phyloP scores from a whole-genome alignment of 2,888 invertebrate genomes.

The Eupithecia pulchellata region DNA sequence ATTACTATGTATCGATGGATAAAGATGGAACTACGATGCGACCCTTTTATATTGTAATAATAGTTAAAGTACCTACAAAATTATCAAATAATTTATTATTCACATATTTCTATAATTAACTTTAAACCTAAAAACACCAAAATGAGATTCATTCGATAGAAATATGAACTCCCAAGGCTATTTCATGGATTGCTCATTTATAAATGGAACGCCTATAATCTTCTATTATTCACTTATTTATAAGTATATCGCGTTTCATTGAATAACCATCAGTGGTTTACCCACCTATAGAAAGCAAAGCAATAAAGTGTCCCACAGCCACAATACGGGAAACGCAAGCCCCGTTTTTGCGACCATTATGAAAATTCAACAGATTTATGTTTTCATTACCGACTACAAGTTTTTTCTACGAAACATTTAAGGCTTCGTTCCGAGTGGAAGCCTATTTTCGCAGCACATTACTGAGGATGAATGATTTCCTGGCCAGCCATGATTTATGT shows the following conservation, averaged over 20 bases:
- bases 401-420: constrained; percentile 61
- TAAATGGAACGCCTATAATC: too few relatives aligned
- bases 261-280: neutral
- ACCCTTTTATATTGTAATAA: neutral
- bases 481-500: constrained; percentile 80
- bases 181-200: too few relatives aligned
- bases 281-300: neutral
- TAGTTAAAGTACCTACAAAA: neutral
- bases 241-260: neutral
- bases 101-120: too few relatives aligned
- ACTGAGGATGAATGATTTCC: constrained; percentile 84
- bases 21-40: neutral
- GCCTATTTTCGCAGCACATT: constrained; percentile 85
- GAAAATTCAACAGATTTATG: constrained; percentile 40
- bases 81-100: too few relatives aligned
- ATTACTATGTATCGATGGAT: neutral
- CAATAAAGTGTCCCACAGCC: neutral
- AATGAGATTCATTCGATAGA: too few relatives aligned
- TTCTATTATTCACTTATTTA: neutral
- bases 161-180: too few relatives aligned
- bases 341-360: constrained; percentile 33
- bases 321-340: constrained; percentile 19
- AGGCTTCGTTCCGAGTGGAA: constrained; percentile 73
- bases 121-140: too few relatives aligned
- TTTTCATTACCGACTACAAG: constrained; percentile 65